Base-by-base conservation (phyloP, 2,888 invertebrate species). In the Drosophila atripex region DNA sequence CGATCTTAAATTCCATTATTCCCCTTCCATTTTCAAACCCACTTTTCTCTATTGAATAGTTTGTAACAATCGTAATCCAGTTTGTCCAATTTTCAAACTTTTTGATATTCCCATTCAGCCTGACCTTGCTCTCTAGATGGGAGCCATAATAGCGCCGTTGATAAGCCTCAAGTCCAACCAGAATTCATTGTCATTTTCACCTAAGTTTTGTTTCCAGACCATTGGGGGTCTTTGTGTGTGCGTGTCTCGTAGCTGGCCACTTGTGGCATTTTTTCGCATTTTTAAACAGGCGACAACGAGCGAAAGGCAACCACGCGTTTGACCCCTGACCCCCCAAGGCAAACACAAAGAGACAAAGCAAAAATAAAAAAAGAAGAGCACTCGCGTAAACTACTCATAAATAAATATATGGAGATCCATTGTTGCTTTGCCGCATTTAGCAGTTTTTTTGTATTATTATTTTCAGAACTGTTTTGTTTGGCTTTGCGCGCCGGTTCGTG, bases 191-290 rank as follows among this genome's bases (percentile, higher is more conserved):
- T 55, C 61, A 79, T 76, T 82, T 60, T 28, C 41, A 55, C 52
- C 41, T 46, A 32, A 49, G 55, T 46, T 41, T 54, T 47, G 52
- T 52, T 41, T 45, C 28, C 2, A 9, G 28, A 28, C 47, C 23
- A 28, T 65, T 52, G 45, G 45, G 23, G 45, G 58, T 35, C 52
- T 35, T 35, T 12, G 56, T 49, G 12, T 21, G 35, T 52, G 45
- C 35, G 35, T 35, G 61, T 38, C 54, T 60, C 28, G 25, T 54
- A 56, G 55, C 50, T 64, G 69, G 73, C 85, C 87, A 82, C 87
- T 82, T 82, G 87, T 85, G 71, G 82, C 21, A 85, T 78, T 82
- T 78, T 82, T 87, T 85, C 65, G 85, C 71, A 70, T 75, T 80
- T 82, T 73, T 61, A 71, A 77, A 52, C 68, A 70, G 43, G 35